Percentiles rank a stretch among this genome's conserved stretches.
phyloP scores from a whole-genome alignment of 2,113 vertebrate species.

The Cisticola juncidis region DNA sequence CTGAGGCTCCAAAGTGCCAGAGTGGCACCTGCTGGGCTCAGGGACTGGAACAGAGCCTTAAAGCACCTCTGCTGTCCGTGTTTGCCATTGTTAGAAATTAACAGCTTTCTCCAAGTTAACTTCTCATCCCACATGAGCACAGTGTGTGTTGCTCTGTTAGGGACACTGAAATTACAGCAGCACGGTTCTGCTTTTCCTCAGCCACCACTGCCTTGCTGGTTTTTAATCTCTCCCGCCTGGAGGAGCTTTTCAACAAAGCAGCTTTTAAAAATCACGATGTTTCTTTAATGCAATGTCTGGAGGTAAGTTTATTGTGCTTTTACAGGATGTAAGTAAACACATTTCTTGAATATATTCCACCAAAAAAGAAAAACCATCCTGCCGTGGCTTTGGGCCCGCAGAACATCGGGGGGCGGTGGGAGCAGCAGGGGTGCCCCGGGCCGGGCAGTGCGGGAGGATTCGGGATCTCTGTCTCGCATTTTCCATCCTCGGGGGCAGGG shows the following conservation, averaged over 20 bases:
- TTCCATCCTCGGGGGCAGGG: not conserved
- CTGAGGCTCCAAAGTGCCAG: not conserved
- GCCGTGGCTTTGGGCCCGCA: not conserved
- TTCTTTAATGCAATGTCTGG: not conserved
- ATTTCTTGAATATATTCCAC: not conserved
- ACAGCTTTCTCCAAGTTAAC: not conserved
- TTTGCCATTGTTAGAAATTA: not conserved
- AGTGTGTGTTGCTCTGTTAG: not conserved
- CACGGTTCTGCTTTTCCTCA: not conserved
- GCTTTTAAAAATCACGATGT: not conserved
- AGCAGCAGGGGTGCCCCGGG: not conserved
- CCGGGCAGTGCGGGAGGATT: fast-evolving
- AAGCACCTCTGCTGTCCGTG: not conserved
- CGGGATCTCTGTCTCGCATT: not conserved
- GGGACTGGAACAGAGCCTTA: fast-evolving
- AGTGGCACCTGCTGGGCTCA: not conserved
- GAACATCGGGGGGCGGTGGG: not conserved
- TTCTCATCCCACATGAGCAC: not conserved
- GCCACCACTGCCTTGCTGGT: not conserved
- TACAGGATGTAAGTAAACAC: not conserved
- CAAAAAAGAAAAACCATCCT: not conserved
- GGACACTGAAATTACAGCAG: not conserved
- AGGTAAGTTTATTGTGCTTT: not conserved
- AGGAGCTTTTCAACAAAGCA: conserved; percentile 20
- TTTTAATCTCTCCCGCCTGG: conserved; percentile 1